Evolutionary conservation across 1,140 invertebrate genomes (phyloP).

Genomic region (Apocrypta bakeri): DNA sequence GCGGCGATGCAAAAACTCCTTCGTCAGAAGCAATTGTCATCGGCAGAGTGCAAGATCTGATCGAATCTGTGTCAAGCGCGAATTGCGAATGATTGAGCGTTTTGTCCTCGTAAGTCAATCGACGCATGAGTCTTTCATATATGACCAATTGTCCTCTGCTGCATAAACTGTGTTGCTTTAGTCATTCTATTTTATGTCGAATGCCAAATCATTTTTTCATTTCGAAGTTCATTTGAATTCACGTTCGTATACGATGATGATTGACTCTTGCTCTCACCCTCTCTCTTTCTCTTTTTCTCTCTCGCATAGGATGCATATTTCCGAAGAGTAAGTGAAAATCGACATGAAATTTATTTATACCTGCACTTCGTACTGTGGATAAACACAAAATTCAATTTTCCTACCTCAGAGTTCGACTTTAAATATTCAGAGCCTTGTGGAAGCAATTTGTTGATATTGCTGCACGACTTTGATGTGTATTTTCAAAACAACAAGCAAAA

Average conservation of each 20-base stretch:
- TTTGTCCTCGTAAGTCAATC: too few species aligned
- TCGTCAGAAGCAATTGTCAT: neutral
- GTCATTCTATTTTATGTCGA: too few species aligned
- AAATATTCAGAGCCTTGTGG: neutral
- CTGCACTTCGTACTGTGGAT: neutral
- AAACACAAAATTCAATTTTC: neutral
- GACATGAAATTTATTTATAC: neutral
- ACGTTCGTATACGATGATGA: neutral
- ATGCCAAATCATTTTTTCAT: neutral
- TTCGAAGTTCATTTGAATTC: neutral
- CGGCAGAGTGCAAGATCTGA: neutral
- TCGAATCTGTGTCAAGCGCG: conserved; percentile 1
- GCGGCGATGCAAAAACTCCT: neutral
- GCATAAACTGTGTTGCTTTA: neutral
- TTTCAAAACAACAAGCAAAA: neutral
- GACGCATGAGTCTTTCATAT: too few species aligned
- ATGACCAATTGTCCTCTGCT: neutral
- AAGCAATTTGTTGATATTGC: neutral
- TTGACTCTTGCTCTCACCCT: too few species aligned
- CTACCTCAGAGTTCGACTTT: neutral
- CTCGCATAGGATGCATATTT: neutral
- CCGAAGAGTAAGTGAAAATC: too few species aligned
- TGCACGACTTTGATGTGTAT: neutral
- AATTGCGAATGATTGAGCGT: neutral
- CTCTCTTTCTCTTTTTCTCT: neutral